phyloP scores from a whole-genome alignment of 2,888 invertebrate species.

The Parnassius smintheus region DNA sequence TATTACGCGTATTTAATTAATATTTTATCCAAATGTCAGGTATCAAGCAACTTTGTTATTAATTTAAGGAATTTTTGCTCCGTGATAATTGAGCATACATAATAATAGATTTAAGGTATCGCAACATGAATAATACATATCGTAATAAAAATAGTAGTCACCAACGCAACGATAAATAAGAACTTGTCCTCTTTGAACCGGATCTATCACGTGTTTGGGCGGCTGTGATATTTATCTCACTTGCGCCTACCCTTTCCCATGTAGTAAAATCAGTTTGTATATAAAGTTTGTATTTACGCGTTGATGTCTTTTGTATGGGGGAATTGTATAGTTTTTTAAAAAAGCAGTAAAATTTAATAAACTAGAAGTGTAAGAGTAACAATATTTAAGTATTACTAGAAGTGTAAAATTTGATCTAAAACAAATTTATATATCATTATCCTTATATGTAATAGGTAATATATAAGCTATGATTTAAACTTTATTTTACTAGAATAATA shows the following conservation, averaged over 20 bases:
- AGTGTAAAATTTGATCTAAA: too few species aligned
- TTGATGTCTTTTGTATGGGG: conserved; percentile 63
- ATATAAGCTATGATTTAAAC: too few species aligned
- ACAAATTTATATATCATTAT: too few species aligned
- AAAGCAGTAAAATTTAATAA: too few species aligned
- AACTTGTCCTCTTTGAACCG: conserved; percentile 70
- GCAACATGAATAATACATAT: conserved; percentile 39
- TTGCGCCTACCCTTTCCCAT: conserved; percentile 12
- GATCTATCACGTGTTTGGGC: conserved; percentile 55
- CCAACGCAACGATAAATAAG: conserved; percentile 47
- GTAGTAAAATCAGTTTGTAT: conserved; percentile 16
- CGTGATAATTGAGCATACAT: neutral
- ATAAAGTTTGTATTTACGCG: conserved; percentile 43
- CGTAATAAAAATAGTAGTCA: conserved; percentile 40
- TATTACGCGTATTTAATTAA: too few species aligned
- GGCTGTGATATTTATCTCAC: conserved; percentile 25
- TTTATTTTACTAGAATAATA: too few species aligned
- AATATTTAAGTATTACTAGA: too few species aligned
- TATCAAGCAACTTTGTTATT: neutral
- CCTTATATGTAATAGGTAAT: too few species aligned
- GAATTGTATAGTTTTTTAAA: neutral
- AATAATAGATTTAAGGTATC: conserved; percentile 1
- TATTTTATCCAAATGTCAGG: neutral
- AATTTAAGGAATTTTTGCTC: neutral
- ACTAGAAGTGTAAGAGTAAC: too few species aligned